phyloP scores from a whole-genome alignment of 2,113 vertebrate species.

The Proteles cristata region DNA sequence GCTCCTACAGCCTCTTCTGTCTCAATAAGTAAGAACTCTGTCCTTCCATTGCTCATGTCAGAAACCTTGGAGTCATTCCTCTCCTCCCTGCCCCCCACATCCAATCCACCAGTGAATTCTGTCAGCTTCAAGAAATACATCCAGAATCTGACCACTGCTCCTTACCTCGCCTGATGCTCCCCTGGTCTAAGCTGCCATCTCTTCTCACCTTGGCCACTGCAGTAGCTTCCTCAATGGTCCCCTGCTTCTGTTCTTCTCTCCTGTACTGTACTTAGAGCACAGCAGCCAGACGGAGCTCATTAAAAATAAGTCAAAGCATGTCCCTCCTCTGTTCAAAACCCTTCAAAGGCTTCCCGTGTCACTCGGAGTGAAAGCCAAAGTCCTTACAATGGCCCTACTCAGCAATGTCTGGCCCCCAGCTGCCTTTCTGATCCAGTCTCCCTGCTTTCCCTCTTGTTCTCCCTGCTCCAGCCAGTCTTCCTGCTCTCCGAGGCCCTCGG shows the following conservation, averaged over 20 bases:
- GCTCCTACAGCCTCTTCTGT: background rate
- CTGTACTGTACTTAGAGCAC: background rate
- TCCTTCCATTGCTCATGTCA: background rate
- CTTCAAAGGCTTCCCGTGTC: background rate
- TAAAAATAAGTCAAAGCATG: slow-evolving; percentile 33
- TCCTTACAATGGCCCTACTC: background rate
- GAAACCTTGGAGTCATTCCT: background rate
- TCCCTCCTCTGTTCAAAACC: background rate
- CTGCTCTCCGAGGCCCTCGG: background rate
- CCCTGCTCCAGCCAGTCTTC: background rate
- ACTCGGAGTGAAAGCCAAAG: background rate
- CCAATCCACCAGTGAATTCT: background rate
- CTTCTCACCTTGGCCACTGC: background rate
- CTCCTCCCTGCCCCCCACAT: background rate
- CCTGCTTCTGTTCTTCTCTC: background rate
- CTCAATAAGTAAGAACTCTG: background rate
- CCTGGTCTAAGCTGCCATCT: background rate
- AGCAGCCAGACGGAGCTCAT: slow-evolving; percentile 36
- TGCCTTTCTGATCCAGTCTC: background rate
- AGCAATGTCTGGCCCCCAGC: background rate
- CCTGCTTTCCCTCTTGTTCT: background rate
- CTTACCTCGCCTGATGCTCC: background rate
- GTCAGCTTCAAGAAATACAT: background rate
- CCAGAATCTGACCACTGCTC: background rate
- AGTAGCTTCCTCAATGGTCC: background rate